These are phyloP conservation scores for Meteorus colon DNA, from an alignment of 2,888 invertebrate species.

Conservation along the genomic window DNA sequence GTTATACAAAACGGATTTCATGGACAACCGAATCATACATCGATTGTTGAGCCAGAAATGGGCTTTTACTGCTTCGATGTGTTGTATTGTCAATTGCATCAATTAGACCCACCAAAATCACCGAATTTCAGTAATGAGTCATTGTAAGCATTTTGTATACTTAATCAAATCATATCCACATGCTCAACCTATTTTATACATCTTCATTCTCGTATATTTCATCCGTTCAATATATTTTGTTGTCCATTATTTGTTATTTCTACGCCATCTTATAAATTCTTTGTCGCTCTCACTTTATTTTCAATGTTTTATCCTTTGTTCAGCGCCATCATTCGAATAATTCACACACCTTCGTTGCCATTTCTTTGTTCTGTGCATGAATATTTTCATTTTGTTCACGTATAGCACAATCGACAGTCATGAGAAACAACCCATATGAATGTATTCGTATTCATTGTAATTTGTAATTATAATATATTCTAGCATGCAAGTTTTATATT, in stretches of 20 bases:
- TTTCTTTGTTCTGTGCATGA: slow-evolving; percentile 29
- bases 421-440: no score
- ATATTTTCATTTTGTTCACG: neutral
- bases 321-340: neutral
- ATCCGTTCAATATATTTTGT: neutral
- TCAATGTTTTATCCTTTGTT: slow-evolving; percentile 11
- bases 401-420: no score
- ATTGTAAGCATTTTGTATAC: slow-evolving; percentile 83
- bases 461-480: neutral
- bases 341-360: neutral
- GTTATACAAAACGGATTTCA: slow-evolving; percentile 55
- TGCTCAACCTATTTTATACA: neutral
- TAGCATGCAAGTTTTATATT: no score
- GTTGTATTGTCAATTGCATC: slow-evolving; percentile 94
- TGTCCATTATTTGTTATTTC: neutral
- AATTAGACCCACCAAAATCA: slow-evolving; percentile 91
- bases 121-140: slow-evolving; percentile 96
- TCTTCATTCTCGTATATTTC: neutral
- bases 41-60: slow-evolving; percentile 94
- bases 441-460: neutral
- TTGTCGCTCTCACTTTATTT: slow-evolving; percentile 8
- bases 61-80: slow-evolving; percentile 99
- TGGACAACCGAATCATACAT: slow-evolving; percentile 58
- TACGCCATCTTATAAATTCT: slow-evolving; percentile 29
- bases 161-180: neutral